Evolutionary conservation across 2,797 vertebrate genomes (phyloP).

Genomic region (Cephalopachus bancanus): DNA sequence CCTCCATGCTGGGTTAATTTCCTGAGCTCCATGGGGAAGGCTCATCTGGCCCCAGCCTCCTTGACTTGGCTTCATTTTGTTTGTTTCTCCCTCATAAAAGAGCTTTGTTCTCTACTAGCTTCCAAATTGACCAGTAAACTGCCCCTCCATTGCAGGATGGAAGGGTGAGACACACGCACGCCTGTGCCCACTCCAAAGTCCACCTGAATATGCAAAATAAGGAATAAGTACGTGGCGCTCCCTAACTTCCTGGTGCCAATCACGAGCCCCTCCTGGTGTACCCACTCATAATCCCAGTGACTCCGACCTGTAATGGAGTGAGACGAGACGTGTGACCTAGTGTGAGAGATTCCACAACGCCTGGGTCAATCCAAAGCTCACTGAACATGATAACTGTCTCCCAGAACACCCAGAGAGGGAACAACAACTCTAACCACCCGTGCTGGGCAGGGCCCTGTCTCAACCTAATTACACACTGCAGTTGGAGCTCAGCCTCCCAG

Average conservation of each 20-base stretch:
- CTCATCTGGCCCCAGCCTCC: background rate
- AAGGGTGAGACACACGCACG: background rate
- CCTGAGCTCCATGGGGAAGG: background rate
- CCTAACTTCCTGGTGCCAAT: background rate
- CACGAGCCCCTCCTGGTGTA: background rate
- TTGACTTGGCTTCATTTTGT: background rate
- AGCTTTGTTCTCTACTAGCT: background rate
- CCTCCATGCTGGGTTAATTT: slow-evolving; percentile 16
- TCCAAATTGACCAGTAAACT: background rate
- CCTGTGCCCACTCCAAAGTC: background rate
- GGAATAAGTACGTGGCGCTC: background rate
- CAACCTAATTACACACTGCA: background rate
- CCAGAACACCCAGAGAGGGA: background rate
- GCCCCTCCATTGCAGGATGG: background rate
- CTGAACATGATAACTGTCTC: background rate
- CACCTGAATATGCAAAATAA: background rate
- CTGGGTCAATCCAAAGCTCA: background rate
- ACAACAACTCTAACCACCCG: background rate
- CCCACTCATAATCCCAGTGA: background rate
- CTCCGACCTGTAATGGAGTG: background rate
- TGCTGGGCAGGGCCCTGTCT: background rate
- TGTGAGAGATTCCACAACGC: background rate
- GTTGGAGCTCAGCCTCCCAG: background rate
- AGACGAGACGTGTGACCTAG: background rate
- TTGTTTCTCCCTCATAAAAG: slow-evolving; percentile 29